Evolutionary conservation across 2,113 vertebrate species (phyloP).

Genomic region (Thunnus maccoyii): DNA sequence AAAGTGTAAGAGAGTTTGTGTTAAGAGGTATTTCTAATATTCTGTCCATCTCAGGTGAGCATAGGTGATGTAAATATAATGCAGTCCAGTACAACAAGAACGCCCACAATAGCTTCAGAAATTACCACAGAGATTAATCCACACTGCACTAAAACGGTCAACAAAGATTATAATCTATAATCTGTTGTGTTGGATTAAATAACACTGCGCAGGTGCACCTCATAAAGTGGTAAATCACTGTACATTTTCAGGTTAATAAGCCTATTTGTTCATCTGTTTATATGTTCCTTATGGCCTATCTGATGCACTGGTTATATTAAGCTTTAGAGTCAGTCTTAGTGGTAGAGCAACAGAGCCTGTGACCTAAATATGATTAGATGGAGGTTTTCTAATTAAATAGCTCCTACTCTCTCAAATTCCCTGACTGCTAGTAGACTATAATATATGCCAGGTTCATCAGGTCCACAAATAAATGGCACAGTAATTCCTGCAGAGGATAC

Average conservation of each 20-base stretch:
- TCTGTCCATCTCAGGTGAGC: neutral
- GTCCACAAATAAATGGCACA: conserved; percentile 53
- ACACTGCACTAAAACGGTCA: neutral
- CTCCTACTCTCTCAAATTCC: conserved; percentile 49
- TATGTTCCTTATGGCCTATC: neutral
- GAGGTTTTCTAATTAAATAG: conserved; percentile 73
- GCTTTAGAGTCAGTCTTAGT: conserved; percentile 16
- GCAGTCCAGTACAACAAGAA: neutral
- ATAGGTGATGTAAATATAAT: neutral
- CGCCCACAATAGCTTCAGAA: neutral
- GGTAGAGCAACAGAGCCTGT: conserved; percentile 54
- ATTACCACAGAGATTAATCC: neutral
- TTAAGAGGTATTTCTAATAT: neutral
- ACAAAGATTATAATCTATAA: conserved; percentile 7
- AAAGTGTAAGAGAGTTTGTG: neutral
- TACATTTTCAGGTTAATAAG: neutral
- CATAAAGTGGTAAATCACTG: neutral
- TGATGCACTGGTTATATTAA: conserved; percentile 32
- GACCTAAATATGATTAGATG: conserved; percentile 71
- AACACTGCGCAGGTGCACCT: neutral
- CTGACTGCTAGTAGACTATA: conserved; percentile 44
- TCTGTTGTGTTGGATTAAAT: neutral
- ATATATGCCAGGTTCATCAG: conserved; percentile 62
- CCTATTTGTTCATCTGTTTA: conserved; percentile 15
- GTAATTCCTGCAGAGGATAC: neutral